These are phyloP conservation scores for Carpatolechia fugitivella DNA, from an alignment of 2,888 invertebrate species.

Conservation along the genomic window DNA sequence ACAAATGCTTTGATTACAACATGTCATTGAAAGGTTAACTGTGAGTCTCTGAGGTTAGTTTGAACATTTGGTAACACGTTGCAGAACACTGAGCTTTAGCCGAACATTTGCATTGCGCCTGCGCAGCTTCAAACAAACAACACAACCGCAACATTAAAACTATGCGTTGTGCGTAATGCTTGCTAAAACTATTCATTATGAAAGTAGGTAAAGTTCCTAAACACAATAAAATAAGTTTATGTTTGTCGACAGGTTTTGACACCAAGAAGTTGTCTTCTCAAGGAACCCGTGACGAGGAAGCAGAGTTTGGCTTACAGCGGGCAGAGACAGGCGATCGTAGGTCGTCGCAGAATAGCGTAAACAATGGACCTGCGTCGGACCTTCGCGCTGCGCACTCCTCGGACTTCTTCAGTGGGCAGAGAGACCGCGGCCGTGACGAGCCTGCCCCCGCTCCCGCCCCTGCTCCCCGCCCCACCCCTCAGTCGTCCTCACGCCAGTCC, in stretches of 20 bases:
- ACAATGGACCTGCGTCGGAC: constrained; percentile 73
- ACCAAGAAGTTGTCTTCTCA: constrained; percentile 79
- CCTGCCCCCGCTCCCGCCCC: constrained; percentile 25
- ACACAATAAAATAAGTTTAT: neutral
- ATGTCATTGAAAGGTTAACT: constrained; percentile 31
- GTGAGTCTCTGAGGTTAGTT: constrained; percentile 9
- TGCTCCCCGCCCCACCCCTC: constrained; percentile 36
- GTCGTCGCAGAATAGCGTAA: constrained; percentile 38
- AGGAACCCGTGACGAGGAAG: constrained; percentile 81
- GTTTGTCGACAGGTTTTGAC: constrained; percentile 75
- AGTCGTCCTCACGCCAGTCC: constrained; percentile 32
- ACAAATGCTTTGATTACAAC: constrained; percentile 14
- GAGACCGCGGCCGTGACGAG: constrained; percentile 69
- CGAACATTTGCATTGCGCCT: constrained; percentile 36
- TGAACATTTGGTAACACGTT: constrained; percentile 36
- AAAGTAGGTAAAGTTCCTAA: neutral
- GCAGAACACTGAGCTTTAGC: constrained; percentile 42
- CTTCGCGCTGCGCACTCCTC: constrained; percentile 86
- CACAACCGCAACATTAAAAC: constrained; percentile 18
- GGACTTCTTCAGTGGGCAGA: constrained; percentile 84
- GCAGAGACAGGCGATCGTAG: constrained; percentile 82
- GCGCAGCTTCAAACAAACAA: constrained; percentile 25
- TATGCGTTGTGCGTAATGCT: constrained; percentile 6
- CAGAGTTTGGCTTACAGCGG: constrained; percentile 85
- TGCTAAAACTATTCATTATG: neutral